Conservation (phyloP, 1,140 invertebrate species). For the Ceratitis capitata region DNA sequence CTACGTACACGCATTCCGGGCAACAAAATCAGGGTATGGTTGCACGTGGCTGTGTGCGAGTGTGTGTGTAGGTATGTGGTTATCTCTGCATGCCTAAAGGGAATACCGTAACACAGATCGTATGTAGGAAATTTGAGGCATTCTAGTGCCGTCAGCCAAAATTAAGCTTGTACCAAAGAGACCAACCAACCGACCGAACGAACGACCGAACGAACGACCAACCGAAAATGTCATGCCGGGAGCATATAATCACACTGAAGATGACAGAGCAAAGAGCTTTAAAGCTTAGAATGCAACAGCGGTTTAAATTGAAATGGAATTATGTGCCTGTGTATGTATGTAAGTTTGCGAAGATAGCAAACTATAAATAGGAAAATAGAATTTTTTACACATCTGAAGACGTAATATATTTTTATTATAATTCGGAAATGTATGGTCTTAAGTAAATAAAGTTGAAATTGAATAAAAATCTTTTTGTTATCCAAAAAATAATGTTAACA, state of each 20-base stretch:
- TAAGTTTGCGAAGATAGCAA: too few species aligned
- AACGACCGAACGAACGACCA: too few species aligned
- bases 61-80: background rate
- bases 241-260: background rate
- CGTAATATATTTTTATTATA: too few species aligned
- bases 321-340: background rate
- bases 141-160: constrained; percentile 6
- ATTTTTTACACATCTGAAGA: too few species aligned
- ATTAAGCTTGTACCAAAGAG: background rate
- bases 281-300: background rate
- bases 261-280: background rate
- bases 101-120: background rate
- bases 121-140: background rate
- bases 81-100: background rate
- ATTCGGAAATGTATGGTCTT: too few species aligned
- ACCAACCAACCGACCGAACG: too few species aligned
- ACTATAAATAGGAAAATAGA: too few species aligned
- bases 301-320: too few species aligned
- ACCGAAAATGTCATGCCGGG: background rate
- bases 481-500: too few species aligned
- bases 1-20: background rate
- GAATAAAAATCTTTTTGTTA: too few species aligned
- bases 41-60: too few species aligned
- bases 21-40: background rate
- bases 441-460: too few species aligned